phyloP scores from a whole-genome alignment of 1,140 invertebrate species.

The Gonioctena quinquepunctata region DNA sequence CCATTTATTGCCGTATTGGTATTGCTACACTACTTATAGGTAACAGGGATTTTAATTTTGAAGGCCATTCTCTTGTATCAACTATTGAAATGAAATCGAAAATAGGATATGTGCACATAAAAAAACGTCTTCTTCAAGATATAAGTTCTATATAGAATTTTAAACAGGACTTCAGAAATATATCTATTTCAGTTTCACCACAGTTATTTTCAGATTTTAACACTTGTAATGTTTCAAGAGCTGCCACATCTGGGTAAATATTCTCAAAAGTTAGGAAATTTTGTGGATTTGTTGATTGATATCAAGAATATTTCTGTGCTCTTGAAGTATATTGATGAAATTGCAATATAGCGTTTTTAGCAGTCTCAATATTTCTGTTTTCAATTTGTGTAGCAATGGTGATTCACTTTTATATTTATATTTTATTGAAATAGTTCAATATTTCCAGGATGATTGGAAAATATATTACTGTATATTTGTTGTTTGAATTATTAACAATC shows the following conservation, averaged over 20 bases:
- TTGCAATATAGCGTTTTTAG: not conserved
- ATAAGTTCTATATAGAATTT: too few relatives aligned
- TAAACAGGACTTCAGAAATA: not conserved
- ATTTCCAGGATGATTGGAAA: slow-evolving; percentile 46
- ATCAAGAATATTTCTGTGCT: slow-evolving; percentile 7
- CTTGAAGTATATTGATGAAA: not conserved
- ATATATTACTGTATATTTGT: slow-evolving; percentile 42
- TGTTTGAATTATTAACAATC: slow-evolving; percentile 34
- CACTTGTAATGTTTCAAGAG: not conserved
- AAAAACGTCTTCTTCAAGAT: too few relatives aligned
- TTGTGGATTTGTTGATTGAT: slow-evolving; percentile 9
- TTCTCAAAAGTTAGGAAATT: not conserved
- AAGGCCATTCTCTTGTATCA: too few relatives aligned
- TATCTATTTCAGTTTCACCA: not conserved
- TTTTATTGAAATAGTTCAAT: slow-evolving; percentile 44
- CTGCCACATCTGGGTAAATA: slow-evolving; percentile 17
- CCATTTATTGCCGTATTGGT: too few relatives aligned
- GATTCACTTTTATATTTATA: slow-evolving; percentile 49
- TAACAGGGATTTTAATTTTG: too few relatives aligned
- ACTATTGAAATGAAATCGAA: too few relatives aligned
- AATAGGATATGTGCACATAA: too few relatives aligned
- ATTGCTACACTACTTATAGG: too few relatives aligned
- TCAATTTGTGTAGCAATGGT: slow-evolving; percentile 38
- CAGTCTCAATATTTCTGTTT: slow-evolving; percentile 26
- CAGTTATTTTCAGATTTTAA: not conserved